Base-by-base conservation (phyloP, 2,797 vertebrate species). In the Chelonia mydas region DNA sequence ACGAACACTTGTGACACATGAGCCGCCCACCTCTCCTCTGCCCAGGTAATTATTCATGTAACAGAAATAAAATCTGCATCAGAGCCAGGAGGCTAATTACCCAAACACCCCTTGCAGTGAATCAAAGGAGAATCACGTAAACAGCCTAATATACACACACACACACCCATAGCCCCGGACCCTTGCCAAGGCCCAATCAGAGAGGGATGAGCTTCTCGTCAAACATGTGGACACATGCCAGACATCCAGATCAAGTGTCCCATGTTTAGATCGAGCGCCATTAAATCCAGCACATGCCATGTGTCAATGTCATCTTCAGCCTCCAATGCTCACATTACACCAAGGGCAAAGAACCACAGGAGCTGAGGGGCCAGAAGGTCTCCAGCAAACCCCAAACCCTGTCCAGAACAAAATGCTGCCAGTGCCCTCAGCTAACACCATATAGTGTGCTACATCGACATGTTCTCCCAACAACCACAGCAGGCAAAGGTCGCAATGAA, bases 61-160 rank as follows among this genome's bases (percentile, higher is more conserved):
- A 94, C 96, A 97, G 96, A 98, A 98, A 98, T 97, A 98, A 97
- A 15, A 5, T 57, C 95, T 87, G 85, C 65, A 89, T 95, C 88
- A 96, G 96, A 95, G 95, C 91, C 90, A 86, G 1, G 27, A 93
- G 91, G 91, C 93, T 95, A 96, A 96, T 96, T 96, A 97, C 88
- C 96, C 96, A 95, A 97, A 84, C 87, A 68, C 51, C 93, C 83
- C 85, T 95, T 82, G 80, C 85, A 27, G 57, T 94, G 94, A 97
- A 91, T 95, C 95, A 97, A 97, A 95, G 89, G 3, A 1, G 95
- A 90, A 96, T 97, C 96, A 97, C 96, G 96, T 33, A 57, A 98
- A 93, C 96, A 97, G 84, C 96, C 95, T 97, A 96, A 97, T 93
- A 94, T 94, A 49, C 10, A 49, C 47, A 49, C 47, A 49, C 47